Percentiles rank a stretch among this genome's conserved stretches.
Evolutionary conservation across 1,140 invertebrate species (phyloP).

Genomic region (Hormaphis cornu): DNA sequence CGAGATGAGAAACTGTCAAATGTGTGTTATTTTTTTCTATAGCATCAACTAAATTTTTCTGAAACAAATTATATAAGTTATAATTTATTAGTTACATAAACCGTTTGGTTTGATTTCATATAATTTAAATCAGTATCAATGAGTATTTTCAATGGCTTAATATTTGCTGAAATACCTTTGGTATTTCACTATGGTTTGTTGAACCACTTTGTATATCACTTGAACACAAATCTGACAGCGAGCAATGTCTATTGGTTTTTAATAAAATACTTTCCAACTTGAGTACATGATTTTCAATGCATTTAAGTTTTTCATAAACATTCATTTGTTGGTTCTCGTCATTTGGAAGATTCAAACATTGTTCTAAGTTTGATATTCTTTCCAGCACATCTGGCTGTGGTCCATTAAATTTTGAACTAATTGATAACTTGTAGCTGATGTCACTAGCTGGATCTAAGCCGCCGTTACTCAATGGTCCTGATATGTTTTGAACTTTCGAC

Average conservation of each 20-base stretch:
- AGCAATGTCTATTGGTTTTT: background rate
- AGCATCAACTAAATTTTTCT: too few species aligned
- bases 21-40: too few species aligned
- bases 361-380: conserved; percentile 25
- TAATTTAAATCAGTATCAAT: too few species aligned
- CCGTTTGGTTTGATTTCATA: too few species aligned
- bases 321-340: background rate
- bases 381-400: background rate
- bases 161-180: too few species aligned
- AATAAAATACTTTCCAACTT: background rate
- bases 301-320: conserved; percentile 8
- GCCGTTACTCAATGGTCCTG: background rate
- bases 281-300: background rate
- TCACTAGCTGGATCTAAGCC: background rate
- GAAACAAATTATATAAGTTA: too few species aligned
- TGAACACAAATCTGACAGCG: background rate
- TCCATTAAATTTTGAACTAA: background rate
- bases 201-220: background rate
- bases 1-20: too few species aligned
- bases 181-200: too few species aligned
- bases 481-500: background rate
- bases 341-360: background rate
- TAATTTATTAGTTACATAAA: too few species aligned
- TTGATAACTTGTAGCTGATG: background rate
- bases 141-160: too few species aligned